Evolutionary conservation across 2,888 invertebrate species (phyloP), one percentile per base, ranked within the genome.

Genomic region (Megalurothrips usitatus): DNA sequence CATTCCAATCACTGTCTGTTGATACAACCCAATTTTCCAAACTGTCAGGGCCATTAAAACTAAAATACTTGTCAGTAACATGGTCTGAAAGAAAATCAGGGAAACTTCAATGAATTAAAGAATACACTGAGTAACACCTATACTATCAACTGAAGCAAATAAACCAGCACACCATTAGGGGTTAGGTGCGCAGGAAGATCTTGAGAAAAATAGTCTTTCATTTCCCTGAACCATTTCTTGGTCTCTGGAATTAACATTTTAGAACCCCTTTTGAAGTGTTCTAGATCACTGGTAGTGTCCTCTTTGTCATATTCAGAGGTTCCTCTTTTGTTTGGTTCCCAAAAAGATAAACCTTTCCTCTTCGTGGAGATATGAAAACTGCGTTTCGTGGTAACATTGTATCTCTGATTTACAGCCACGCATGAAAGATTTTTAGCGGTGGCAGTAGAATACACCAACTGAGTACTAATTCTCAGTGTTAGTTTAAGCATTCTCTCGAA

Each of bases 1-100:
- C 92, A 82, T 91, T 91, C 85, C 95, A 93, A 87, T 97, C 96
- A 82, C 91, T 92, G 86, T 98, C 98, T 81, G 91, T 88, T 0
- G 94, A 93, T 0, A 92, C 90, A 23, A 92, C 87, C 91, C 95
- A 96, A 78, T 92, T 88, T 1, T 94, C 89, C 6, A 96, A 84
- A 0, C 90, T 90, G 34, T 90, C 87, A 26, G 68, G 68, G 23
- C 68, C 12, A 26, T 12, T 26, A 26, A 75, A 75, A 11, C 23
- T 12, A 75, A 75, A 75, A 23, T 75, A 75, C 26, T 75, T 75
- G 26, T 75, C 68, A 75, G 23, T 8, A 26, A 75, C 26, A 23
- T 26, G 12, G 1, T 26, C 68, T 75, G 23, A 75, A 26, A 9
- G 8, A 9, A 26, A 26, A 26, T 26, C 1, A 75, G 12, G 26